Percentiles rank a stretch among this genome's conserved stretches.
Evolutionary conservation across 2,888 invertebrate genomes (phyloP).

Genomic region (Agrochola lychnidis): DNA sequence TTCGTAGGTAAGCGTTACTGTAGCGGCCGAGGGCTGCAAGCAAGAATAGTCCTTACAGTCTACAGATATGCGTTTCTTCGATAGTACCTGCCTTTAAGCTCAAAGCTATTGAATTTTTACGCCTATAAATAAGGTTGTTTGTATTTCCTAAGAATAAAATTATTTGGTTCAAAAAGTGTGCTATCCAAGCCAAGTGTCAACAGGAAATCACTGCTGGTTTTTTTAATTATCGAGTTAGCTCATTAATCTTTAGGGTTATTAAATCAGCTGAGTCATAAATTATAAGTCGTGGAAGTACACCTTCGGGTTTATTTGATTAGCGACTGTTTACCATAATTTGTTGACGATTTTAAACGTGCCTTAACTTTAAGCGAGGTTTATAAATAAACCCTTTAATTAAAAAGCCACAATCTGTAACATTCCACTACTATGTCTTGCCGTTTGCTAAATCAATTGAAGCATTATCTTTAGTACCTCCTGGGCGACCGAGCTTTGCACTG

Average conservation of each 20-base stretch:
- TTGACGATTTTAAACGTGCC: not conserved
- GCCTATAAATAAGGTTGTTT: not conserved
- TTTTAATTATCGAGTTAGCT: not conserved
- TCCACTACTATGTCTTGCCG: not conserved
- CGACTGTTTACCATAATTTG: not conserved
- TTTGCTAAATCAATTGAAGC: not conserved
- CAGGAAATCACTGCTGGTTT: constrained; percentile 8
- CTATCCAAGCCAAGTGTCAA: not conserved
- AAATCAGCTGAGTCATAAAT: constrained; percentile 15
- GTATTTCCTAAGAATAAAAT: constrained; percentile 27
- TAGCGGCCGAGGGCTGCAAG: no score
- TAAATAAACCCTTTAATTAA: not conserved
- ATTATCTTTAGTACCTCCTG: not conserved
- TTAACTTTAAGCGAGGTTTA: not conserved
- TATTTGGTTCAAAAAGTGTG: not conserved
- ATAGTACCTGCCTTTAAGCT: not conserved
- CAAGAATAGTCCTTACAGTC: no score
- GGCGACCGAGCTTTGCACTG: no score
- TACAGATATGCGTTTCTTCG: no score
- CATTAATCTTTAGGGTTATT: constrained; percentile 26
- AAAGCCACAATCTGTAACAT: not conserved
- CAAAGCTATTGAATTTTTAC: not conserved
- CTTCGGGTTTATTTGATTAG: no score
- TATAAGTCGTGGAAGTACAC: not conserved
- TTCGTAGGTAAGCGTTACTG: no score